Percentiles rank a stretch among this genome's conserved stretches.
Conservation (phyloP, 2,888 invertebrate species). For the Cheilosia variabilis region DNA sequence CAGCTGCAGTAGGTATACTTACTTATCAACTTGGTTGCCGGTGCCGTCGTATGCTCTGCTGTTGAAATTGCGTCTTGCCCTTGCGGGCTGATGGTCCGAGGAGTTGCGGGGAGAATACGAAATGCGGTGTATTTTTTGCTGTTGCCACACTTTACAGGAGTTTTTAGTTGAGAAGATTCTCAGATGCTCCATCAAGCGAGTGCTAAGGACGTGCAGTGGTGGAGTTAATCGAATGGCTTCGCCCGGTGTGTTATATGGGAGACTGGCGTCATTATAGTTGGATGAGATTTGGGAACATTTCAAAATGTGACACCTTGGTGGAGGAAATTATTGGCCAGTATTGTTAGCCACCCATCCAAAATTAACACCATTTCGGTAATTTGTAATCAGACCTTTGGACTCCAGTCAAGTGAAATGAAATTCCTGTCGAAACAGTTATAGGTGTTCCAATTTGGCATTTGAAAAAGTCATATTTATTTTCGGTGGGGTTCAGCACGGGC, state of each 20-base stretch:
- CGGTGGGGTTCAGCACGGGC: too few relatives aligned
- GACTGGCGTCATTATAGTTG: too few relatives aligned
- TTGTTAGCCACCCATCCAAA: too few relatives aligned
- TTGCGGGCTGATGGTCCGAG: not conserved
- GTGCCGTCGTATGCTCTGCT: constrained; percentile 40
- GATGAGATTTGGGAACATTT: too few relatives aligned
- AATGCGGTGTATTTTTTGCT: constrained; percentile 20
- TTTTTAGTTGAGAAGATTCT: constrained; percentile 19
- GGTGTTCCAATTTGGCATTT: too few relatives aligned
- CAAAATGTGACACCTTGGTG: too few relatives aligned
- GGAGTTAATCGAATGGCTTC: not conserved
- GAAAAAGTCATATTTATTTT: too few relatives aligned
- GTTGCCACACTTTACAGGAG: constrained; percentile 13
- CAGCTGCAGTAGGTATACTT: constrained; percentile 45
- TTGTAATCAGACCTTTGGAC: too few relatives aligned
- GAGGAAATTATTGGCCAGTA: too few relatives aligned
- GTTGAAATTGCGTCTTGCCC: constrained; percentile 41
- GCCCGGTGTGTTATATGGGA: not conserved
- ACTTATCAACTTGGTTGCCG: constrained; percentile 6
- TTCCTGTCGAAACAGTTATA: too few relatives aligned
- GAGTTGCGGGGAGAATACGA: not conserved
- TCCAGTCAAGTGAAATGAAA: too few relatives aligned
- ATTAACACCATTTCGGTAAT: too few relatives aligned
- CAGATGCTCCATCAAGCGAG: constrained; percentile 25
- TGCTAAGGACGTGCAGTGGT: constrained; percentile 33